Percentiles rank a stretch among this genome's conserved stretches.
phyloP scores from a whole-genome alignment of 2,888 invertebrate genomes.

The Euphydryas editha region DNA sequence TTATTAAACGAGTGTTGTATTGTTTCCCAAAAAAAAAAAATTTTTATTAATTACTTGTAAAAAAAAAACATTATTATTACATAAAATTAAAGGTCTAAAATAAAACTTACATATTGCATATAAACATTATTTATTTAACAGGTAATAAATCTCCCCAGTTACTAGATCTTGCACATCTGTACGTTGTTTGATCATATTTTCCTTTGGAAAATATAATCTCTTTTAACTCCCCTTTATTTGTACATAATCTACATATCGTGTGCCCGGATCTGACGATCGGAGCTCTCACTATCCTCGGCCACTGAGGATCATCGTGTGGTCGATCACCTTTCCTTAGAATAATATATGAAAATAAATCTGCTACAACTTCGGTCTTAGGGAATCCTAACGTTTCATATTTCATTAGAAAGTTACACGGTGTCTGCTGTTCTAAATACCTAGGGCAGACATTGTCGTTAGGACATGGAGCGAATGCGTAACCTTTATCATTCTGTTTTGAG shows the following conservation, averaged over 20 bases:
- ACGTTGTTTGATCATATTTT: conserved; percentile 90
- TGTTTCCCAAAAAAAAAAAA: no score
- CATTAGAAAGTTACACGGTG: conserved; percentile 91
- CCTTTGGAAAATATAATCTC: conserved; percentile 90
- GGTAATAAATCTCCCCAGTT: conserved; percentile 93
- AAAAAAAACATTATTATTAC: no score
- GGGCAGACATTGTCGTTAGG: conserved; percentile 92
- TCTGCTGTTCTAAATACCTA: conserved; percentile 83
- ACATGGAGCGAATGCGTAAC: conserved; percentile 85
- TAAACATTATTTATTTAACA: conserved; percentile 65
- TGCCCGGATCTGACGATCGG: conserved; percentile 88
- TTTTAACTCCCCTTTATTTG: conserved; percentile 87
- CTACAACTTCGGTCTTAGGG: conserved; percentile 66
- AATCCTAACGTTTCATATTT: conserved; percentile 84
- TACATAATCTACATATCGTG: conserved; percentile 91
- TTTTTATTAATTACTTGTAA: no score
- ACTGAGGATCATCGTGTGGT: conserved; percentile 80
- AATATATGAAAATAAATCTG: conserved; percentile 90
- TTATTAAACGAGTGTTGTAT: no score
- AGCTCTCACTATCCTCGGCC: conserved; percentile 92
- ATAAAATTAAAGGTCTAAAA: no score
- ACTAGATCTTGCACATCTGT: conserved; percentile 88
- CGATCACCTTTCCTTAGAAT: conserved; percentile 90
- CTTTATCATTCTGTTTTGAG: conserved; percentile 66
- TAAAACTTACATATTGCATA: no score